These are phyloP conservation scores for Coelopa frigida DNA, from an alignment of 1,140 invertebrate genomes.

Conservation along the genomic window DNA sequence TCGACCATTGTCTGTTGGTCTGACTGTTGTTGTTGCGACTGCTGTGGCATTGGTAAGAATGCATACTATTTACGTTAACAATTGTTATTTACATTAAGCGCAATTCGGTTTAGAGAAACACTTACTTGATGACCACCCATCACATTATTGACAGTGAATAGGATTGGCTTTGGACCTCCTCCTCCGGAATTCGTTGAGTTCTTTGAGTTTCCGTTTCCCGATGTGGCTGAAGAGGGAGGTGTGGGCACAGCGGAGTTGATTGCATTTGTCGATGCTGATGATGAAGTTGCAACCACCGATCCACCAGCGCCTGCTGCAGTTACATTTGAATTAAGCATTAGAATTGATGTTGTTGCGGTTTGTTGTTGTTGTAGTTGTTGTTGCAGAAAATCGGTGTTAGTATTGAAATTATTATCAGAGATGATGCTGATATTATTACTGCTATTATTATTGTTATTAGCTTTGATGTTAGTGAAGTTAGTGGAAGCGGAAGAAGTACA, in stretches of 20 bases:
- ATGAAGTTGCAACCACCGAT: slow-evolving; percentile 18
- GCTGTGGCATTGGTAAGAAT: slow-evolving; percentile 18
- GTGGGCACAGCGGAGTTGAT: slow-evolving; percentile 22
- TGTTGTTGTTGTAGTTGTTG: slow-evolving; percentile 2
- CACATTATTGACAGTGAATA: slow-evolving; percentile 26
- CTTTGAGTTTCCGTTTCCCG: slow-evolving; percentile 32
- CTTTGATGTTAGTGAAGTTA: slow-evolving; percentile 14
- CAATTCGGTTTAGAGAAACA: not conserved
- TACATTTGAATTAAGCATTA: slow-evolving; percentile 32
- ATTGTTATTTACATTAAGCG: not conserved
- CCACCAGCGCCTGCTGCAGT: slow-evolving; percentile 24
- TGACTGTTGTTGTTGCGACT: slow-evolving; percentile 19
- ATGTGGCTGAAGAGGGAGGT: slow-evolving; percentile 26
- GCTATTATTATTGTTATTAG: slow-evolving; percentile 11
- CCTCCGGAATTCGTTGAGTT: slow-evolving; percentile 14
- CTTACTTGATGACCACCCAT: slow-evolving; percentile 33
- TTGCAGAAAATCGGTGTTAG: slow-evolving; percentile 3
- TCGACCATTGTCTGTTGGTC: slow-evolving; percentile 17
- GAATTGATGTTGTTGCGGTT: slow-evolving; percentile 22
- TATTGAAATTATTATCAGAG: slow-evolving; percentile 3
- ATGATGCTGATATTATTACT: not conserved
- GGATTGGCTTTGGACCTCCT: slow-evolving; percentile 25
- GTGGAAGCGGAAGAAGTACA: not conserved
- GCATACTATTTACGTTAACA: slow-evolving; percentile 21
- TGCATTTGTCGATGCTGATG: slow-evolving; percentile 28